Evolutionary conservation across 1,140 invertebrate species (phyloP).

Genomic region (Onthophagus taurus): DNA sequence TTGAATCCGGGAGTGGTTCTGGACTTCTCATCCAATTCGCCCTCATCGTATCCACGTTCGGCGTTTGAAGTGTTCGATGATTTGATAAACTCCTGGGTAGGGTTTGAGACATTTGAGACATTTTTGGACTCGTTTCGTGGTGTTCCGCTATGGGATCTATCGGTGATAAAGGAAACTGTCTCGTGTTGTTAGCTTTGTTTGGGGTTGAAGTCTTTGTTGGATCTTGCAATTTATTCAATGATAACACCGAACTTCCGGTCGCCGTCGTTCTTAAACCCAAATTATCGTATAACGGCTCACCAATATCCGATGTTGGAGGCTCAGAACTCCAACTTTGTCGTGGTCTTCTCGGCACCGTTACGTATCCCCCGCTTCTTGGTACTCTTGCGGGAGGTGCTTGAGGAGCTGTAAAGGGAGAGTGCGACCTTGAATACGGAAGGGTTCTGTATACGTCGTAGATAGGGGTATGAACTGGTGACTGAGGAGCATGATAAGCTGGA

Average conservation of each 20-base stretch:
- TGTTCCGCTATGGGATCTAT: constrained; percentile 58
- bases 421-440: constrained; percentile 59
- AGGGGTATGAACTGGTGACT: constrained; percentile 44
- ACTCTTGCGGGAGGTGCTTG: constrained; percentile 43
- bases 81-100: constrained; percentile 42
- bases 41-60: constrained; percentile 21
- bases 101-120: constrained; percentile 34
- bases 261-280: constrained; percentile 73
- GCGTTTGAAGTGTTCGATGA: constrained; percentile 23
- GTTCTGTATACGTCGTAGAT: constrained; percentile 54
- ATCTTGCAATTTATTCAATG: constrained; percentile 52
- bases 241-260: constrained; percentile 69
- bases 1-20: constrained; percentile 22
- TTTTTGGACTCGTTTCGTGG: constrained; percentile 46
- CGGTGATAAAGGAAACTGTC: constrained; percentile 13
- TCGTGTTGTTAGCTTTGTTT: constrained; percentile 33
- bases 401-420: constrained; percentile 56
- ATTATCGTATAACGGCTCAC: constrained; percentile 76
- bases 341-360: constrained; percentile 74
- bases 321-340: constrained; percentile 67
- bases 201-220: constrained; percentile 30
- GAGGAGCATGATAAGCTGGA: constrained; percentile 42
- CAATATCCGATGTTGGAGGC: constrained; percentile 32
- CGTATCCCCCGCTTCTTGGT: constrained; percentile 62
- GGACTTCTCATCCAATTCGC: constrained; percentile 21